Conservation (phyloP, 2,797 vertebrate genomes). For the Urophycis tenuis region DNA sequence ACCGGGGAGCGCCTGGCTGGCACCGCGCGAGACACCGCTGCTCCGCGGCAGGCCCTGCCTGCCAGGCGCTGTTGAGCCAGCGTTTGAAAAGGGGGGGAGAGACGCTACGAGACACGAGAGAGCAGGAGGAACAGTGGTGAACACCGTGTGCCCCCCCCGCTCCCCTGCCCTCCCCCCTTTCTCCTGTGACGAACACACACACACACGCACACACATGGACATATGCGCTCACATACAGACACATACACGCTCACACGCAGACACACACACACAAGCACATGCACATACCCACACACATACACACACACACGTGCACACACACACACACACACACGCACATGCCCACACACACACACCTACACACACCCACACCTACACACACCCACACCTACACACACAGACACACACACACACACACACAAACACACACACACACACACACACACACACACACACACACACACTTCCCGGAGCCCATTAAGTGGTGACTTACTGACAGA, state of each 20-base stretch:
- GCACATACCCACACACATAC: no score
- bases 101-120: neutral
- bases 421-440: neutral
- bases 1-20: neutral
- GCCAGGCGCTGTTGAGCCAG: neutral
- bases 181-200: neutral
- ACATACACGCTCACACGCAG: no score
- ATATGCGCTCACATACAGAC: no score
- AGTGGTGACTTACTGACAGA: constrained; percentile 92
- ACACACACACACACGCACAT: neutral
- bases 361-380: no score
- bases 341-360: neutral
- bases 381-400: no score
- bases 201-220: no score
- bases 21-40: neutral
- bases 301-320: constrained; percentile 10
- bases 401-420: constrained; percentile 2
- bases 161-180: neutral
- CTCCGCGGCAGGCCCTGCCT: neutral
- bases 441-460: constrained; percentile 11
- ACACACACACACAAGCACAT: no score
- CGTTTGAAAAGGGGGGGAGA: neutral
- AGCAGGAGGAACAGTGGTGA: neutral
- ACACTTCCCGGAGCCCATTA: constrained; percentile 48
- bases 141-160: neutral